Percentiles rank a stretch among this genome's conserved stretches.
phyloP scores from a whole-genome alignment of 2,888 invertebrate genomes.

The Pristionchus maxplancki region DNA sequence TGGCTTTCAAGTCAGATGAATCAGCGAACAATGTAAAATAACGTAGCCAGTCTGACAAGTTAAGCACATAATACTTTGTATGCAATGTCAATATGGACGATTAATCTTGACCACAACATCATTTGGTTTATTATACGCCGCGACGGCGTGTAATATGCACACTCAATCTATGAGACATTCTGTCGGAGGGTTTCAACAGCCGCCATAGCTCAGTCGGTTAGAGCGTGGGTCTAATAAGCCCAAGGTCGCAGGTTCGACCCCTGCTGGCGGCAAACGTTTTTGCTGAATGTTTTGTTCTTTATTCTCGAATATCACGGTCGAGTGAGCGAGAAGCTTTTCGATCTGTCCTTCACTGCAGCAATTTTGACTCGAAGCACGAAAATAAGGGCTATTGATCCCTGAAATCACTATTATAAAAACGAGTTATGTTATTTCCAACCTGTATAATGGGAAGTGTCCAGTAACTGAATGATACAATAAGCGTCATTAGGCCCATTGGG shows the following conservation, averaged over 20 bases:
- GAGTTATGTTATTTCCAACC: not conserved
- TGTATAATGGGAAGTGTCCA: conserved; percentile 15
- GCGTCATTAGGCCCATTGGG: not conserved
- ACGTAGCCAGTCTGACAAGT: too few relatives aligned
- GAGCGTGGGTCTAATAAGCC: conserved; percentile 60
- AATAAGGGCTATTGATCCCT: not conserved
- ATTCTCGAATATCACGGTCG: too few relatives aligned
- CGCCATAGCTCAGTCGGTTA: conserved; percentile 58
- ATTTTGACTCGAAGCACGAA: not conserved
- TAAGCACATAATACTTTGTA: too few relatives aligned
- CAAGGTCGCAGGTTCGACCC: conserved; percentile 60
- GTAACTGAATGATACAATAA: not conserved
- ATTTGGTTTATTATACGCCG: too few relatives aligned
- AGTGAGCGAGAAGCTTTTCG: not conserved
- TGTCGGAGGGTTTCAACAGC: too few relatives aligned
- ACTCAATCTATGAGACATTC: too few relatives aligned
- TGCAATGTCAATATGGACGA: too few relatives aligned
- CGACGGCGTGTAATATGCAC: too few relatives aligned
- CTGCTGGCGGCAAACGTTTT: conserved; percentile 55
- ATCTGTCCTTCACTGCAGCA: not conserved
- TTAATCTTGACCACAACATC: too few relatives aligned
- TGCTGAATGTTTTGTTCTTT: too few relatives aligned
- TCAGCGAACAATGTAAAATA: too few relatives aligned
- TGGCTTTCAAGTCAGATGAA: too few relatives aligned
- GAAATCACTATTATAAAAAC: not conserved